Evolutionary conservation across 2,888 invertebrate genomes (phyloP).

Genomic region (Troides aeacus): DNA sequence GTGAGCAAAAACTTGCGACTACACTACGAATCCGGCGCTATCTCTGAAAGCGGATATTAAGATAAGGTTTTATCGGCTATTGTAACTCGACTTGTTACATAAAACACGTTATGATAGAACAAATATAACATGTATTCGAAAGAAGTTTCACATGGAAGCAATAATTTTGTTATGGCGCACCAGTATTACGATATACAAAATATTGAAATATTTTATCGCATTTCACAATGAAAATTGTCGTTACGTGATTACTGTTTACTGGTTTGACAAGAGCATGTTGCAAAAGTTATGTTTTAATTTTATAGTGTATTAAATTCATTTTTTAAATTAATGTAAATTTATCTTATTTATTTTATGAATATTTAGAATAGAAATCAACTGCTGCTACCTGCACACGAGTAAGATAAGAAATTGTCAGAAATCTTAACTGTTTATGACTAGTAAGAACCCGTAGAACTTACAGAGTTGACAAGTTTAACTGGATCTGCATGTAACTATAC

Average conservation of each 20-base stretch:
- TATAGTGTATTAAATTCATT: too few relatives aligned
- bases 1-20: constrained; percentile 29
- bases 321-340: too few relatives aligned
- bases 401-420: too few relatives aligned
- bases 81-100: constrained; percentile 31
- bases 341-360: too few relatives aligned
- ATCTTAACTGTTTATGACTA: too few relatives aligned
- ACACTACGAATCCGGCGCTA: constrained; percentile 27
- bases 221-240: constrained; percentile 22
- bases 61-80: constrained; percentile 35
- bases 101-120: constrained; percentile 26
- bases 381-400: too few relatives aligned
- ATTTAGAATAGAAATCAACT: too few relatives aligned
- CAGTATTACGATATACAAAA: constrained; percentile 17
- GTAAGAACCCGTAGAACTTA: too few relatives aligned
- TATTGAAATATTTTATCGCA: constrained; percentile 27
- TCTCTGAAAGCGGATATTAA: constrained; percentile 35
- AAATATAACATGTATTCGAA: constrained; percentile 11
- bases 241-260: constrained; percentile 19
- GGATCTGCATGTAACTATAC: too few relatives aligned
- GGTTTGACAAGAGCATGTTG: constrained; percentile 26
- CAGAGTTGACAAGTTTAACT: too few relatives aligned
- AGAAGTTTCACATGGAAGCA: constrained; percentile 26
- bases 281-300: too few relatives aligned
- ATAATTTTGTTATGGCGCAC: constrained; percentile 26